Base-by-base conservation (phyloP, 1,140 invertebrate species). In the Heliconius congener region DNA sequence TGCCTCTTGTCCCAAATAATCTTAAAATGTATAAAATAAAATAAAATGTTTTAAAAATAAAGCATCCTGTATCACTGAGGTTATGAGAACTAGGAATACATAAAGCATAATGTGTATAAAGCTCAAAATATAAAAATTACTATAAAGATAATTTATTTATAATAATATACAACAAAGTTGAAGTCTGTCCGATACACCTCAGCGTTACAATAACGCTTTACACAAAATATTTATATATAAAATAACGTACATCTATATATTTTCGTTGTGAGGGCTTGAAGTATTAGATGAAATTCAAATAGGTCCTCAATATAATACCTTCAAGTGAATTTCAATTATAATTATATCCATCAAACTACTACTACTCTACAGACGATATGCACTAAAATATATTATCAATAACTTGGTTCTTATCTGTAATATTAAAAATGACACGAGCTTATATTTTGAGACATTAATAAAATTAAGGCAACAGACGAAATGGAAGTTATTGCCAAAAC, bases 381-480 rank as follows among this genome's bases (percentile, higher is more conserved):
- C 84, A 87, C 84, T 90, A 90, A 85, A 89, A 84, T 87, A 66
- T 66, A 86, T 87, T 81, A 81, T 81, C 71, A 81, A 27, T 76
- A 74, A 82, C 76, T 84, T 82, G 77, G 75, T 82, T 82, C 81
- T 77, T 82, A 84, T 80, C 27, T 23, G 77, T 78, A 60, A 83
- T 77, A 78, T 85, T 84, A 85, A 85, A 81, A 82, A 88, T 86
- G 85, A 86, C 86, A 83, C 83, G 80, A 87, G 84, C 60, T 66
- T 80, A 88, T 86, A 46, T 46, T 46, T 87, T 87, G 83, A 87
- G 86, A 87, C 83, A 80, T 87, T 39, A 86, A 83, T 85, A 83
- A 88, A 89, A 85, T 86, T 89, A 92, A 92, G 90, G 89, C 90
- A 92, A 90, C 86, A 89, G 81, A 85, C 81, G 73, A 82, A 83